These are phyloP conservation scores for Solea solea DNA, from an alignment of 2,113 vertebrate species.

Conservation along the genomic window DNA sequence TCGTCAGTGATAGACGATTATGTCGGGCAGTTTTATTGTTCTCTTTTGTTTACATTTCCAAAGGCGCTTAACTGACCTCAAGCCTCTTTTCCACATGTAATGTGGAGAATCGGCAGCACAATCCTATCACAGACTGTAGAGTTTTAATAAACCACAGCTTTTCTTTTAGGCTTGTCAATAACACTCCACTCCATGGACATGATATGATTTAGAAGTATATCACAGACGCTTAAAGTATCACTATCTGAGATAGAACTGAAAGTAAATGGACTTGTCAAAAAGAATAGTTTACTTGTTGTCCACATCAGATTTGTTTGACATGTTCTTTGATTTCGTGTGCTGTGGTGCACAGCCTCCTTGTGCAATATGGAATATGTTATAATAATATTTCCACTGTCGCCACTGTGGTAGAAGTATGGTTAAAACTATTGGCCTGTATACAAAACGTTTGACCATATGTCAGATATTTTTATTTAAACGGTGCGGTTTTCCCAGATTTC, in stretches of 20 bases:
- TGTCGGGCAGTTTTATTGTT: background rate
- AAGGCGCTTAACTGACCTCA: too few relatives aligned
- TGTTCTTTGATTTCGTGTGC: constrained; percentile 14
- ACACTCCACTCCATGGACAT: background rate
- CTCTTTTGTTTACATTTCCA: background rate
- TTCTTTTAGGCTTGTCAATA: background rate
- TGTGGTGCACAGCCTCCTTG: background rate
- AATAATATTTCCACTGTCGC: constrained; percentile 10
- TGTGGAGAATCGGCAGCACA: background rate
- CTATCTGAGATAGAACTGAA: background rate
- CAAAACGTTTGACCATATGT: constrained; percentile 1
- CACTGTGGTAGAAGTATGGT: background rate
- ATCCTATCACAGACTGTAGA: background rate
- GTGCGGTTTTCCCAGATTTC: background rate
- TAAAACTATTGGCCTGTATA: constrained; percentile 3
- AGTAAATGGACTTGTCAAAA: constrained; percentile 3
- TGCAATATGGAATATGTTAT: constrained; percentile 1
- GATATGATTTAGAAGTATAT: background rate
- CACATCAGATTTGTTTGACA: constrained; percentile 1
- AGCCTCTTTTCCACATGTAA: too few relatives aligned
- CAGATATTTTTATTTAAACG: background rate
- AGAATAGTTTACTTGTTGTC: background rate
- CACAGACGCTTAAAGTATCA: background rate
- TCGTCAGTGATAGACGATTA: background rate
- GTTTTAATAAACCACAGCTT: background rate